Evolutionary conservation across 1,140 invertebrate species (phyloP).

Genomic region (Liolophura sinensis): DNA sequence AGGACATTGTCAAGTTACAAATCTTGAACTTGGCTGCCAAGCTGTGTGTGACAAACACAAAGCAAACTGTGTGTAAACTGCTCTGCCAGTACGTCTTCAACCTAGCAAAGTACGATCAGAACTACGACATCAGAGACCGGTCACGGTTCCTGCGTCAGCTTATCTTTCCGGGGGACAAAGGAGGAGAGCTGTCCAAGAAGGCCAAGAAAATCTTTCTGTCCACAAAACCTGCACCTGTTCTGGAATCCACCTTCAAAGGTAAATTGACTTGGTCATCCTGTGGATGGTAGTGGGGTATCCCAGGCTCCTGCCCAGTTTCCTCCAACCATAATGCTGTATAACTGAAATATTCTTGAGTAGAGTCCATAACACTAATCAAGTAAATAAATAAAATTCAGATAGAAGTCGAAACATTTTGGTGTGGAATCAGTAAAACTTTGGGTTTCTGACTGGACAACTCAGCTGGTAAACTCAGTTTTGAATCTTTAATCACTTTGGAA

Average conservation of each 20-base stretch:
- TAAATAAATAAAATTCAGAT: too few species aligned
- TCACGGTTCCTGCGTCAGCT: conserved; percentile 84
- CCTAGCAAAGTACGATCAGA: conserved; percentile 95
- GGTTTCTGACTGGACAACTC: too few species aligned
- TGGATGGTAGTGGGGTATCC: too few species aligned
- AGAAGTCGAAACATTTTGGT: too few species aligned
- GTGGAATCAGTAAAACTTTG: too few species aligned
- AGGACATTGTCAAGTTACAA: conserved; percentile 96
- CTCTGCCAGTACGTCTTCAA: conserved; percentile 95
- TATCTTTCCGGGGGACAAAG: conserved; percentile 61
- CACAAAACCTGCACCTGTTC: conserved; percentile 88
- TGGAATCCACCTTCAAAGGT: conserved; percentile 74
- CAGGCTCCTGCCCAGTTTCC: too few species aligned
- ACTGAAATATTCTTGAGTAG: too few species aligned
- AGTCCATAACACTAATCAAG: too few species aligned
- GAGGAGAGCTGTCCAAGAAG: conserved; percentile 66
- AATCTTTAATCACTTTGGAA: too few species aligned
- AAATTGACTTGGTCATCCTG: too few species aligned
- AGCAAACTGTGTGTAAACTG: conserved; percentile 73
- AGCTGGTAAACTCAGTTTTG: too few species aligned
- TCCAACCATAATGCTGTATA: too few species aligned
- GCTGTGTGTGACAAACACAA: conserved; percentile 84
- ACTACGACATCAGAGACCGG: conserved; percentile 96
- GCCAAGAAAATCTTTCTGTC: conserved; percentile 86
- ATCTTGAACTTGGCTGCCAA: conserved; percentile 94